Evolutionary conservation across 92 coral and sea anemone genomes (phyloP), one percentile per base, ranked within the genome.

Genomic region (Blastomussa wellsi): DNA sequence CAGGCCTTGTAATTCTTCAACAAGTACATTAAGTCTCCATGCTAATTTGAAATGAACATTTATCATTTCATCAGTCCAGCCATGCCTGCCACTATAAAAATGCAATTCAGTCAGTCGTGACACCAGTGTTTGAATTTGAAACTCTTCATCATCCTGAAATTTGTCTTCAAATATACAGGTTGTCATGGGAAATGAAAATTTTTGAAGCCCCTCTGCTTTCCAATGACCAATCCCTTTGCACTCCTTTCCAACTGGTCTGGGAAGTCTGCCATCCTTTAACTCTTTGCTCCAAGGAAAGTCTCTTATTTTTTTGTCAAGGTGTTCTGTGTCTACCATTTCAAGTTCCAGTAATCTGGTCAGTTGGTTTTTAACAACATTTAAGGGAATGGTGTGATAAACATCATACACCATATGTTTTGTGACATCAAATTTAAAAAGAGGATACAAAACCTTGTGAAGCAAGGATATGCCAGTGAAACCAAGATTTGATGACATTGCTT

Each of bases 1-100:
- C 38, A 91, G 72, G 6, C 96, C 96, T 79, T 93, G 94, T 10
- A 86, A 72, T 72, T 93, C 96, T 79, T 92, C 95, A 62, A 91
- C 77, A 39, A 74, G 79, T 70, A 93, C 82, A 53, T 90, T 90
- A 10, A 88, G 86, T 51, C 90, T 76, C 93, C 90, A 85, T 38
- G 92, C 71, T 44, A 93, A 47, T 76, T 90, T 87, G 22, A 48
- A 55, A 42, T 80, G 92, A 57, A 66, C 10, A 38, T 80, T 85
- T 55, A 84, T 89, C 83, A 85, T 59, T 4, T 80, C 83, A 89
- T 76, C 80, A 74, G 67, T 80, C 92, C 92, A 85, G 13, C 89
- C 89, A 70, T 79, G 74, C 64, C 92, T 69, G 5, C 89, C 92
- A 85, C 89, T 67, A 75, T 89, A 51, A 55, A 89, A 89, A 51